These are phyloP conservation scores for Sycophila sp. DNA, from an alignment of 1,140 invertebrate genomes.

Conservation along the genomic window DNA sequence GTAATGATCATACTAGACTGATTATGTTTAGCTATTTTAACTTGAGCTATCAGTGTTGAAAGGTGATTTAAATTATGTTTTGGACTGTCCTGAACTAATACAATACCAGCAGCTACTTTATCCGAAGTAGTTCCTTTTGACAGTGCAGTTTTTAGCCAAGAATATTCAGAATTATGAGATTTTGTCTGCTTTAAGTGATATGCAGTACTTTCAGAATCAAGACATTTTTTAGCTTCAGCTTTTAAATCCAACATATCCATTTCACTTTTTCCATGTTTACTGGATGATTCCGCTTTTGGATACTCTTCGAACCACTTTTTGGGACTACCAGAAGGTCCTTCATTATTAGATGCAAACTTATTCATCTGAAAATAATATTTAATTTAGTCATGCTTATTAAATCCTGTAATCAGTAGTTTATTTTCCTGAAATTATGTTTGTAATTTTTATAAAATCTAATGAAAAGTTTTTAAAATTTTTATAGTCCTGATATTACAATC, in stretches of 20 bases:
- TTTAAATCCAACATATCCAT: slow-evolving; percentile 68
- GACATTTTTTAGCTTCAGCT: slow-evolving; percentile 70
- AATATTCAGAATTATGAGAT: slow-evolving; percentile 57
- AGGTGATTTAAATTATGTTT: slow-evolving; percentile 81
- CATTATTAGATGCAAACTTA: slow-evolving; percentile 3
- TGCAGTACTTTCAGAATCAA: slow-evolving; percentile 71
- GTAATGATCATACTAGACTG: slow-evolving; percentile 77
- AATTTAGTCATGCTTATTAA: too few species aligned
- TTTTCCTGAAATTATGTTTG: too few species aligned
- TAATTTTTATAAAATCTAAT: too few species aligned
- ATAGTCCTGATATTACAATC: too few species aligned
- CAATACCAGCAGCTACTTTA: slow-evolving; percentile 85
- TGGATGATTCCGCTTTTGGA: slow-evolving; percentile 43
- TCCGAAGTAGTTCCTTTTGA: slow-evolving; percentile 84
- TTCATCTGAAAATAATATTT: slow-evolving; percentile 9
- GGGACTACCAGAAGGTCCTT: not conserved
- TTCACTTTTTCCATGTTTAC: slow-evolving; percentile 55
- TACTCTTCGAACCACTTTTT: slow-evolving; percentile 58
- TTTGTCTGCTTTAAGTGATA: slow-evolving; percentile 66
- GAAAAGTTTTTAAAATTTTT: too few species aligned
- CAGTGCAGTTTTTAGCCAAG: slow-evolving; percentile 85
- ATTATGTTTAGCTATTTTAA: slow-evolving; percentile 84
- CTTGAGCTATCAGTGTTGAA: slow-evolving; percentile 78
- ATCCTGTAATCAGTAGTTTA: too few species aligned
- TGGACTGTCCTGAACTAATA: slow-evolving; percentile 87